Evolutionary conservation across 2,797 vertebrate genomes (phyloP).

Genomic region (Silurus lanzhouensis): DNA sequence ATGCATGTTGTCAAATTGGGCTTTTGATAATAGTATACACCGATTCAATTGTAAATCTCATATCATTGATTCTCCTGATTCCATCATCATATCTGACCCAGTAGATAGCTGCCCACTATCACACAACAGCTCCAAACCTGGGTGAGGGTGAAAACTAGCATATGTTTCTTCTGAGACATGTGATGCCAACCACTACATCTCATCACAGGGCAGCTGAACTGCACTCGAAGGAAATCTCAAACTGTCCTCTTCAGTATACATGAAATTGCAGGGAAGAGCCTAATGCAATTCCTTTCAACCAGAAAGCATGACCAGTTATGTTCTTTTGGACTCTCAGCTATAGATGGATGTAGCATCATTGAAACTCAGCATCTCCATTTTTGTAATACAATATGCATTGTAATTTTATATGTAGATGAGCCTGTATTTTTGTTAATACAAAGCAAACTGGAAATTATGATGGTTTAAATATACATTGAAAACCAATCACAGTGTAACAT

Average conservation of each 20-base stretch:
- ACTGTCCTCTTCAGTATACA: constrained; percentile 19
- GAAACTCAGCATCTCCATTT: not conserved
- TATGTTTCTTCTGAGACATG: not conserved
- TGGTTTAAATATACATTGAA: not conserved
- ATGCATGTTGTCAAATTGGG: not conserved
- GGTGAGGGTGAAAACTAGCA: not conserved
- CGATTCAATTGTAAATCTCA: constrained; percentile 2
- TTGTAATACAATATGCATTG: not conserved
- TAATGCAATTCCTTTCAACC: not conserved
- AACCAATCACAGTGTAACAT: not conserved
- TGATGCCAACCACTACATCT: not conserved
- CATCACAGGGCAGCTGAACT: not conserved
- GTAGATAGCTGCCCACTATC: not conserved
- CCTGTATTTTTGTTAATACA: not conserved
- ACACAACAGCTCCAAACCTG: not conserved
- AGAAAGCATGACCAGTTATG: constrained; percentile 17
- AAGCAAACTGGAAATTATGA: not conserved
- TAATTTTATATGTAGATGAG: not conserved
- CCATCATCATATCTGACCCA: not conserved
- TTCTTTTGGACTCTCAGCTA: not conserved
- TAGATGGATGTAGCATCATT: constrained; percentile 1
- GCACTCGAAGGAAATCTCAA: not conserved
- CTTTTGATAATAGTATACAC: constrained; percentile 1
- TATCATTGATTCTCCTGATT: not conserved
- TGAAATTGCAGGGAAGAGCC: not conserved